These are phyloP conservation scores for Julus scanicus DNA, from an alignment of 2,888 invertebrate species.

Conservation along the genomic window DNA sequence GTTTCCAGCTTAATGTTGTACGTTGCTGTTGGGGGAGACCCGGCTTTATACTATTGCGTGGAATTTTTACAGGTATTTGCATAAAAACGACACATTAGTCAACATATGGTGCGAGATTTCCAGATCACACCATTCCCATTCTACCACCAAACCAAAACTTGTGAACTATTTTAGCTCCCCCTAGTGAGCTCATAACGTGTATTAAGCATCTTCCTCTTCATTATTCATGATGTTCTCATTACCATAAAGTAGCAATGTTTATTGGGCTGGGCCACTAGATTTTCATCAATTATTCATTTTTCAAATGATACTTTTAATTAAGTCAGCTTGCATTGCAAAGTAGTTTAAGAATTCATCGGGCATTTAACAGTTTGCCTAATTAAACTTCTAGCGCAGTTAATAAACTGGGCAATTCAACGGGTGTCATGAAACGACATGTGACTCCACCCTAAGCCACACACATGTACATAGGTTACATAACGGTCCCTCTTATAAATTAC, in stretches of 20 bases:
- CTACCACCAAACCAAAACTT: background rate
- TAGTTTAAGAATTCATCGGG: conserved; percentile 21
- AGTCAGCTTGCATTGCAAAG: background rate
- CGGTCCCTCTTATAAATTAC: background rate
- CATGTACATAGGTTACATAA: background rate
- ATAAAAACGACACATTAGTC: too few species aligned
- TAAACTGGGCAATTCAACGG: background rate
- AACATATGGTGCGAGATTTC: background rate
- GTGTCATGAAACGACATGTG: background rate
- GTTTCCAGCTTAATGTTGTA: too few species aligned
- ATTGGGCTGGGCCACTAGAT: background rate
- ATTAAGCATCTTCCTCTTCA: background rate
- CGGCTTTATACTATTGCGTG: too few species aligned
- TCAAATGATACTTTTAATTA: background rate
- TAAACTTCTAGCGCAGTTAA: background rate
- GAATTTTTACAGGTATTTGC: too few species aligned
- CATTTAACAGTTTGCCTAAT: background rate
- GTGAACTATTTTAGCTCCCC: background rate
- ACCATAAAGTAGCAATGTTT: background rate
- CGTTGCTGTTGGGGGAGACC: too few species aligned
- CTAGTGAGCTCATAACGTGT: background rate
- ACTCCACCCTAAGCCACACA: conserved; percentile 3
- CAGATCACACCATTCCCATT: background rate
- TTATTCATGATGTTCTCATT: background rate
- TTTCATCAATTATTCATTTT: conserved; percentile 28